A percentile compares a stretch with the other conserved stretches of the same genome.
Conservation (phyloP, 2,113 vertebrate species). For the Enhydra lutris region DNA sequence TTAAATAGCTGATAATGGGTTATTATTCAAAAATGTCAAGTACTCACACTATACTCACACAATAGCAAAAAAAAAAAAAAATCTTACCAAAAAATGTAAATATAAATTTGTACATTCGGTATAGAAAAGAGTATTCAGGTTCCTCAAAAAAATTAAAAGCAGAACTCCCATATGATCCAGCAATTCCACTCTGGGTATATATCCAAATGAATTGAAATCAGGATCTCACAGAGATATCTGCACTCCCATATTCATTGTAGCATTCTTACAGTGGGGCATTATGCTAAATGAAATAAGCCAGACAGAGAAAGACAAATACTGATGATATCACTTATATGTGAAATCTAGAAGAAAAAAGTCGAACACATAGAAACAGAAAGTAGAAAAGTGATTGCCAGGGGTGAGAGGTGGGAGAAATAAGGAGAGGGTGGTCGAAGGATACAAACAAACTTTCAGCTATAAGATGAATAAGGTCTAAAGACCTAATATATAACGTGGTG, state of each 20-base stretch:
- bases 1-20: neutral
- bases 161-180: neutral
- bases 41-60: neutral
- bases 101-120: neutral
- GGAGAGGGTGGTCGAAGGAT: neutral
- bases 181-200: neutral
- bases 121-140: neutral
- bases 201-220: neutral
- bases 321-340: neutral
- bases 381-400: neutral
- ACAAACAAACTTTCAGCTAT: neutral
- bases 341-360: neutral
- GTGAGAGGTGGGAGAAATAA: no score
- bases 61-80: neutral
- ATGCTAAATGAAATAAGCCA: neutral
- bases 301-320: neutral
- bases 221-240: neutral
- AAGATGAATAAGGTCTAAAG: neutral
- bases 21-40: neutral
- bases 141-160: neutral
- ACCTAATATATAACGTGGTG: neutral
- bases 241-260: neutral
- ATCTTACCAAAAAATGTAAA: neutral
- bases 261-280: neutral
- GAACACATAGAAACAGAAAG: neutral